Conservation (phyloP, 2,888 invertebrate genomes). For the Microdon myrmicae region DNA sequence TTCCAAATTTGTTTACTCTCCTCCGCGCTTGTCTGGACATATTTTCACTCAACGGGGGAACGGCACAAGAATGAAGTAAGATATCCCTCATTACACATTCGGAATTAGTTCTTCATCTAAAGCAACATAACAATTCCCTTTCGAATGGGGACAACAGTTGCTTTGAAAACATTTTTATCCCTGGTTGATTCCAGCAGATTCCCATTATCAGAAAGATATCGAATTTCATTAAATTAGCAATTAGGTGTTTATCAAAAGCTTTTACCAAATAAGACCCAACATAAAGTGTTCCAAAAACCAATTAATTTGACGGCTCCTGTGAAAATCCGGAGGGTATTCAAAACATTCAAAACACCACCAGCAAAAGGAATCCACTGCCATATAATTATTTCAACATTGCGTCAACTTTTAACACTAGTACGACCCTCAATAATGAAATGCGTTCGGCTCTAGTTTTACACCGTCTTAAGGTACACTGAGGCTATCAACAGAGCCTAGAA, state of each 20-base stretch:
- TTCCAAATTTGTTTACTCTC: slow-evolving; percentile 62
- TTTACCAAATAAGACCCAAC: slow-evolving; percentile 13
- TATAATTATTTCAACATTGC: slow-evolving; percentile 49
- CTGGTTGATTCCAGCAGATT: slow-evolving; percentile 23
- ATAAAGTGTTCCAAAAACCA: slow-evolving; percentile 25
- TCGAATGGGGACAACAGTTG: slow-evolving; percentile 9
- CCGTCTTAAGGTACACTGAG: neutral
- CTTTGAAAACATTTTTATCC: slow-evolving; percentile 25
- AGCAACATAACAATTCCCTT: slow-evolving; percentile 10
- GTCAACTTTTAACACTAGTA: slow-evolving; percentile 50
- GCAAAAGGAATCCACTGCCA: slow-evolving; percentile 33
- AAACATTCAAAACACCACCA: slow-evolving; percentile 25
- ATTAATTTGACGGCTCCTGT: slow-evolving; percentile 10
- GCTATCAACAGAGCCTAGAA: neutral
- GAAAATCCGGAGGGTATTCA: slow-evolving; percentile 25
- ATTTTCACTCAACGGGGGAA: slow-evolving; percentile 59
- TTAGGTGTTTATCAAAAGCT: slow-evolving; percentile 6
- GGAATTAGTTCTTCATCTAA: slow-evolving; percentile 51
- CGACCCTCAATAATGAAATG: slow-evolving; percentile 54
- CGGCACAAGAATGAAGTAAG: slow-evolving; percentile 61
- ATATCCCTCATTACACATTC: slow-evolving; percentile 59
- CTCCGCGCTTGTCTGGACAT: slow-evolving; percentile 63
- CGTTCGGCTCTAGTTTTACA: slow-evolving; percentile 56
- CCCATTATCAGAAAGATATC: slow-evolving; percentile 33
- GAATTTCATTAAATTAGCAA: slow-evolving; percentile 5